Base-by-base conservation (phyloP, 2,797 vertebrate species). In the Dallia pectoralis region DNA sequence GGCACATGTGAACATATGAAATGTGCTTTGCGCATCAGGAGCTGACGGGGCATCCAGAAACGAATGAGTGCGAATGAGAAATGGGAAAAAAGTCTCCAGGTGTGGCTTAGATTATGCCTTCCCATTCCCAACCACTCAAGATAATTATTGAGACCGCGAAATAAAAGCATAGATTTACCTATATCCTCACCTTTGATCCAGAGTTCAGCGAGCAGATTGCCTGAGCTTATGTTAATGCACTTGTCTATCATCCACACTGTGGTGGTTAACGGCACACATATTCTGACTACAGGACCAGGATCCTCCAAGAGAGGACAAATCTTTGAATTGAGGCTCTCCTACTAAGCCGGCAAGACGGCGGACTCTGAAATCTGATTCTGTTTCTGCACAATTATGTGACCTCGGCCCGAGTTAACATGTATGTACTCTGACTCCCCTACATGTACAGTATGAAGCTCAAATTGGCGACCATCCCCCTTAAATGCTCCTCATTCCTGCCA, bases 1-100 rank as follows among this genome's bases (percentile, higher is more conserved):
- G 74, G 82, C 87, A 91, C 91, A 89, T 91, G 80, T 79, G 74
- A 89, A 92, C 93, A 82, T 92, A 88, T 89, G 81, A 81, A 85
- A 83, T 36, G 69, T 16, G 77, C 82, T 77, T 9, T n/a, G 44
- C 22, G 68, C 77, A 80, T 77, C 82, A 82, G 1, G 66, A 86
- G 63, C 77, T 72, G 71, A 56, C 48, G 72, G 81, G 72, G 77
- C 6, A 18, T 9, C 18, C n/a, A 40, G 27, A 53, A 29, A 33
- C n/a, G n/a, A 18, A 11, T 27, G n/a, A 76, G 81, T 40, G 33
- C 53, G 73, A 90, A 92, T 90, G 77, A 76, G 80, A 88, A 91
- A 92, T 91, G 89, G 81, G 87, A 11, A 12, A 14, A 9, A 44
- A 11, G 14, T 75, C 73, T 53, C 40, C 76, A 75, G 62, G 14